A percentile compares a stretch with the other conserved stretches of the same genome.
phyloP scores from a whole-genome alignment of 2,888 invertebrate species.

The Myathropa florea region DNA sequence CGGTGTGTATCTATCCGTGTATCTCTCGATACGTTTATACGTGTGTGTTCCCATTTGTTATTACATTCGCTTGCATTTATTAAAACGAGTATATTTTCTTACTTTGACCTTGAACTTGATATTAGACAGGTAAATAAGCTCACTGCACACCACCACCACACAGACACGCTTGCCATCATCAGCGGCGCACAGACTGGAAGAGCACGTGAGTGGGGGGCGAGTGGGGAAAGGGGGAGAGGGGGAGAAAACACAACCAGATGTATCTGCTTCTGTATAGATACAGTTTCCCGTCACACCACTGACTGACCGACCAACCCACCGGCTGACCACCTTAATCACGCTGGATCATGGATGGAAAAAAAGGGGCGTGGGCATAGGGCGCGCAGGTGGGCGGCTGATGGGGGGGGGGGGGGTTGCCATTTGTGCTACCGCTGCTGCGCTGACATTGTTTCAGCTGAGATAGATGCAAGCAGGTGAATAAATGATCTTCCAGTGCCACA shows the following conservation, averaged over 20 bases:
- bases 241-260: not conserved
- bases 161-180: not conserved
- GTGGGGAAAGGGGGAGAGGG: not conserved
- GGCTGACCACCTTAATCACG: not conserved
- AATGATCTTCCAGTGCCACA: slow-evolving; percentile 57
- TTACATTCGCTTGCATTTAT: slow-evolving; percentile 67
- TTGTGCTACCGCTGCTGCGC: not conserved
- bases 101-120: slow-evolving; percentile 77
- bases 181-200: not conserved
- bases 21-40: not conserved
- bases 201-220: not conserved
- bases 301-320: not conserved
- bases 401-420: slow-evolving; percentile 16
- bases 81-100: slow-evolving; percentile 70
- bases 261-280: not conserved
- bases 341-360: not conserved
- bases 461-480: slow-evolving; percentile 63
- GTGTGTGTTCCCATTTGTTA: slow-evolving; percentile 45
- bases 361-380: slow-evolving; percentile 3
- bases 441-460: slow-evolving; percentile 1
- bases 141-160: slow-evolving; percentile 34
- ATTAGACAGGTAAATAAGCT: slow-evolving; percentile 75
- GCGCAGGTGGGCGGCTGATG: too few relatives aligned
- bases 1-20: slow-evolving; percentile 2
- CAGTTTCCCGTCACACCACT: not conserved